Base-by-base conservation (phyloP, 2,113 vertebrate genomes). In the Zosterops hypoxanthus region DNA sequence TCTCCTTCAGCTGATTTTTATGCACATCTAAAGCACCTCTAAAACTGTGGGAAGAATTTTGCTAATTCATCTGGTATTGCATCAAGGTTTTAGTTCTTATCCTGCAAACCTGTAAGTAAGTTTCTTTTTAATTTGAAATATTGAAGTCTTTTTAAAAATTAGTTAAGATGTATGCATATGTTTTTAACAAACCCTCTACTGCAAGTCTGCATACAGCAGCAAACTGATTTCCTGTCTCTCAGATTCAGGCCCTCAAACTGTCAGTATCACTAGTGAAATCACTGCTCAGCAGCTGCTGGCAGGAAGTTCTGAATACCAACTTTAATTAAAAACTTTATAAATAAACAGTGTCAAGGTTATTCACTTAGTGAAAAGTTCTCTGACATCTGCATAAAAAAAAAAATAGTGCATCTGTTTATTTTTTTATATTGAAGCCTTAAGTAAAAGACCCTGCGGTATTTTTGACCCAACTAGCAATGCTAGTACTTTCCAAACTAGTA, bases 291-390 rank as follows among this genome's bases (percentile, higher is more conserved):
- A 93, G 88, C 49, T 70, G 81, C 68, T 15, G 39, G 31, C 29
- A 87, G 64, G 33, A 93, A 71, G 28, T 57, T 95, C 65, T 68
- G 60, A 95, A 89, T 25, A 65, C 12, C 18, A 80, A 22, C 42
- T 84, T 91, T 86, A 49, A 84, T 78, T 83, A 91, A 92, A n/a
- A 85, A 68, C 17, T 59, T 92, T 47, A 47, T 64, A 93, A 91
- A 96, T 53, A 93, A 86, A 42, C 9, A 71, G 13, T 52, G 23
- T 52, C 75, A 89, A 93, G 65, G 81, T 91, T 78, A 77, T 55
- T 26, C 29, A 86, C 46, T 61, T 46, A 15, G 26, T 52, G 42
- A 73, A 86, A 47, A 92, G 94, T 75, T 75, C 42, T 90, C 14
- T 76, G 16, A 50, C 46, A 69, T 65, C n/a, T 73, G 61, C 33